A percentile compares a stretch with the other conserved stretches of the same genome.
Evolutionary conservation across 2,797 vertebrate genomes (phyloP).

Genomic region (Microctenopoma steveboyesi): DNA sequence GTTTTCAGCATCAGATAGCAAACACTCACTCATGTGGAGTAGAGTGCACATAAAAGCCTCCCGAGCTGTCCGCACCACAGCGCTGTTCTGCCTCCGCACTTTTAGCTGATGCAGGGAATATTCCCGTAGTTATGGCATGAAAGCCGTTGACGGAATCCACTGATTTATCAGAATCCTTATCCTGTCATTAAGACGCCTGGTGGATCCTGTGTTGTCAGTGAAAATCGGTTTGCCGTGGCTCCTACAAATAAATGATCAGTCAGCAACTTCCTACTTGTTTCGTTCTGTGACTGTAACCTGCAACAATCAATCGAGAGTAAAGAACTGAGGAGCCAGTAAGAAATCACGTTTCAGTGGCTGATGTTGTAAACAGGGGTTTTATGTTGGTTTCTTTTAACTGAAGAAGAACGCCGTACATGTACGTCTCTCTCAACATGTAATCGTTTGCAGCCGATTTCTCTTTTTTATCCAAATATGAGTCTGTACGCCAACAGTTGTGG

Average conservation of each 20-base stretch:
- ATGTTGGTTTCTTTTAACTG: no score
- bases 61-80: slow-evolving; percentile 19
- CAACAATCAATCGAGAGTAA: no score
- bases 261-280: slow-evolving; percentile 52
- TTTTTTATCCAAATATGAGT: no score
- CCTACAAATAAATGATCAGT: slow-evolving; percentile 54
- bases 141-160: slow-evolving; percentile 52
- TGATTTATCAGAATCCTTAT: slow-evolving; percentile 79
- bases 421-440: slow-evolving; percentile 41
- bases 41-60: slow-evolving; percentile 27
- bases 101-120: slow-evolving; percentile 48
- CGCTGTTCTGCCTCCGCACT: slow-evolving; percentile 11
- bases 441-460: no score
- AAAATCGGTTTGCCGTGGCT: slow-evolving; percentile 63
- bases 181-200: slow-evolving; percentile 69
- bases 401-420: neutral
- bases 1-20: slow-evolving; percentile 9
- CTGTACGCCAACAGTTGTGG: slow-evolving; percentile 32
- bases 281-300: neutral
- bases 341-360: no score
- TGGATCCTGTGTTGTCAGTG: slow-evolving; percentile 59
- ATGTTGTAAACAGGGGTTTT: no score
- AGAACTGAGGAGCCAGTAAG: no score
- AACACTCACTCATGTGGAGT: neutral
- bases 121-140: slow-evolving; percentile 42